These are phyloP conservation scores for Willisornis vidua DNA, from an alignment of 2,113 vertebrate genomes.

Conservation along the genomic window DNA sequence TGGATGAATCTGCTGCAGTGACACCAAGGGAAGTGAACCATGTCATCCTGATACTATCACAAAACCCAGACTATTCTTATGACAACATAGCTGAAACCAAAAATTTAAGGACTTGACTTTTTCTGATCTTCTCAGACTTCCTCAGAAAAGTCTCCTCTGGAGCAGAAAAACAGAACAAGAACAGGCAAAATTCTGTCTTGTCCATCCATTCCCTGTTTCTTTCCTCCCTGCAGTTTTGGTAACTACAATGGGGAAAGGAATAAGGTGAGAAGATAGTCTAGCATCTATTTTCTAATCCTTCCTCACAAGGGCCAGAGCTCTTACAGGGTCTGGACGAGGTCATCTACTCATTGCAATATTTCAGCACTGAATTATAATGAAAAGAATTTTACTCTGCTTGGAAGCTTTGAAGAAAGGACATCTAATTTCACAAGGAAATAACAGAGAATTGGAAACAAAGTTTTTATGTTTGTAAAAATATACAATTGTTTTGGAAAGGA, in stretches of 20 bases:
- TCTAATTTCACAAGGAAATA: background rate
- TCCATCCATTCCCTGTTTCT: background rate
- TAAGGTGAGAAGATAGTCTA: background rate
- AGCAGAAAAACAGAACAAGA: background rate
- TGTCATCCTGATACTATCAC: background rate
- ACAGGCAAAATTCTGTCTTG: background rate
- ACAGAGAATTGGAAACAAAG: background rate
- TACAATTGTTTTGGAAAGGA: background rate
- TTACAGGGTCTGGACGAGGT: background rate
- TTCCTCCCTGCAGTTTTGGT: background rate
- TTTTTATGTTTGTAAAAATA: background rate
- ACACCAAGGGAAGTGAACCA: background rate
- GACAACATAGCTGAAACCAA: background rate
- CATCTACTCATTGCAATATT: background rate
- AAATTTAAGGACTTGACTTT: background rate
- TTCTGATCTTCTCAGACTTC: background rate
- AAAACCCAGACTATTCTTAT: background rate
- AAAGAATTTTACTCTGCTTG: background rate
- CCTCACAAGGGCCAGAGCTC: background rate
- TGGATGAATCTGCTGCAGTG: background rate
- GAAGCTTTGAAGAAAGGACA: background rate
- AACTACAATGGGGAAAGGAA: background rate
- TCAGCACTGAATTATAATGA: background rate
- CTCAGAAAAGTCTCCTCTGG: background rate
- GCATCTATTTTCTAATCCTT: background rate